Base-by-base conservation (phyloP, 2,113 vertebrate genomes). In the Crotalus helleri region DNA sequence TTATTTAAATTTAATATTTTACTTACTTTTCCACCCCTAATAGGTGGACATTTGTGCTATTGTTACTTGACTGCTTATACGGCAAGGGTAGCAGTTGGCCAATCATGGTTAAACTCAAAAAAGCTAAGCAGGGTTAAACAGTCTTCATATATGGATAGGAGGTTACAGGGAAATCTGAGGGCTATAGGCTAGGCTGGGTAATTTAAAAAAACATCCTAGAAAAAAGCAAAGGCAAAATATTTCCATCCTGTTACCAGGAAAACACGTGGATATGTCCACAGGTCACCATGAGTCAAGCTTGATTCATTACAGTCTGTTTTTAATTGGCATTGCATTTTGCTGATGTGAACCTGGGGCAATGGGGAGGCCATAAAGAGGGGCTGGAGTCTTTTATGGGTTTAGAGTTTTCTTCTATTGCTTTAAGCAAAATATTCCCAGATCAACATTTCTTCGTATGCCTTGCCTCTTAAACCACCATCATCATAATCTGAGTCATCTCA, bases 401-500 rank as follows among this genome's bases (percentile, higher is more conserved):
- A 51, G 49, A 51, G 6, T 81, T 81, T 19, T 81, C 17, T 21
- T 81, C 69, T 81, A 8, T 17, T 81, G 69, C 33, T 33, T 33
- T 7, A 21, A 69, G 33, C 59, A 55, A 92, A 74, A 23, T 69
- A 44, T 54, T 59, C 29, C 29, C 4, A 54, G 49, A 46, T 74
- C 23, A 69, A 39, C 91, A 44, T 54, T 88, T 39, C 46, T 69
- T 92, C 23, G 2, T 11, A 26, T 33, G 44, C 3, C 55, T 51
- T 85, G 26, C 19, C n/a, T 85, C 64, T 88, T 54, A 89, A 85
- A 85, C n/a, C 17, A 61, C 46, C 49, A 57, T 26, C n/a, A 5
- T 90, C 21, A 13, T 61, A 19, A 26, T 90, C 74, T 93, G 88
- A 90, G 86, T 86, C 92, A 93, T 86, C 88, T 53, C 23, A 9